These are phyloP conservation scores for Nixonia krombeini DNA, from an alignment of 1,140 invertebrate genomes.

Conservation along the genomic window DNA sequence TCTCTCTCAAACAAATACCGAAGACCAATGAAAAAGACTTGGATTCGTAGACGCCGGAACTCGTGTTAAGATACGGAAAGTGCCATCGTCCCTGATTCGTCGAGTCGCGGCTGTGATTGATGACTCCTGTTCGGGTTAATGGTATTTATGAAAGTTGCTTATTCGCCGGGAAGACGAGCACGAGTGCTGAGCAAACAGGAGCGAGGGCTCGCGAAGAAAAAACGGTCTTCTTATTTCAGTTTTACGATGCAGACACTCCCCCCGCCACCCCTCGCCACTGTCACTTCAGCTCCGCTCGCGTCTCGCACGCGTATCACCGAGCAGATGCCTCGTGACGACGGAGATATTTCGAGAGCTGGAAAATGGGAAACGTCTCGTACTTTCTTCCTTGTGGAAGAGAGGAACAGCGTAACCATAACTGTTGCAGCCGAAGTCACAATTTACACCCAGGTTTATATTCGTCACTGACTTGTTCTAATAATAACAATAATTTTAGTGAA, in stretches of 20 bases:
- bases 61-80: slow-evolving; percentile 4
- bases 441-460: too few relatives aligned
- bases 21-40: too few relatives aligned
- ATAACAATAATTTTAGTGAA: too few relatives aligned
- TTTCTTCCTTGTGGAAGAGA: not conserved
- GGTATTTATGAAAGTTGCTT: slow-evolving; percentile 8
- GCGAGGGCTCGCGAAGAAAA: slow-evolving; percentile 13
- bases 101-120: not conserved
- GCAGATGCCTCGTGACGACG: slow-evolving; percentile 52
- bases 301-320: slow-evolving; percentile 32
- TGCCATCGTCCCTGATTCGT: not conserved
- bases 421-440: too few relatives aligned
- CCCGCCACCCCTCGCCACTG: slow-evolving; percentile 22
- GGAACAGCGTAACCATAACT: too few relatives aligned
- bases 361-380: slow-evolving; percentile 28
- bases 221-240: slow-evolving; percentile 37
- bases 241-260: slow-evolving; percentile 29
- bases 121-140: too few relatives aligned
- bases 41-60: too few relatives aligned
- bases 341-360: slow-evolving; percentile 45
- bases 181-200: not conserved
- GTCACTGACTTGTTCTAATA: too few relatives aligned
- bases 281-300: slow-evolving; percentile 41
- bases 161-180: not conserved
- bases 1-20: too few relatives aligned